Conservation (phyloP, 2,888 invertebrate genomes). For the Conomelus anceps region DNA sequence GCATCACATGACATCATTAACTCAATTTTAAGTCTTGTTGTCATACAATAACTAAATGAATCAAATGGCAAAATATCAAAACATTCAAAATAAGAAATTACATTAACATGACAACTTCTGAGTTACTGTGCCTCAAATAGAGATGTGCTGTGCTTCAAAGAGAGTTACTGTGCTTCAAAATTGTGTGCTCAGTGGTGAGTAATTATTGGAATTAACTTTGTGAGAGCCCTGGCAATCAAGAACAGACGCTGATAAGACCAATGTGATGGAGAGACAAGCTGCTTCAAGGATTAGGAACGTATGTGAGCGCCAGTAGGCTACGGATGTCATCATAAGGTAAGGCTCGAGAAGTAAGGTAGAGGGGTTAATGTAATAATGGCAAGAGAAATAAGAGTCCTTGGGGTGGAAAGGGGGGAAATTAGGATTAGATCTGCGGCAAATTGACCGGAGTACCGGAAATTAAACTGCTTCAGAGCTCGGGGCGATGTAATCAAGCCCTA, state of each 20-base stretch:
- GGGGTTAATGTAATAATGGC: neutral
- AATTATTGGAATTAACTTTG: neutral
- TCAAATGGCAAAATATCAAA: too few relatives aligned
- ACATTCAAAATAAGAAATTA: too few relatives aligned
- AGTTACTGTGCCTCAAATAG: too few relatives aligned
- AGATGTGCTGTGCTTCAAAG: too few relatives aligned
- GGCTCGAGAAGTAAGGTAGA: neutral
- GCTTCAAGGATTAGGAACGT: neutral
- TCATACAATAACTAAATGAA: too few relatives aligned
- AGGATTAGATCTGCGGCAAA: constrained; percentile 7
- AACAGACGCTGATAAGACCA: neutral
- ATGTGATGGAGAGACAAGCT: neutral
- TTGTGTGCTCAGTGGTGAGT: too few relatives aligned
- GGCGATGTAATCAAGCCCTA: constrained; percentile 1
- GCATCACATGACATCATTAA: too few relatives aligned
- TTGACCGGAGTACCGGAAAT: constrained; percentile 13
- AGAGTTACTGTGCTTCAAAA: too few relatives aligned
- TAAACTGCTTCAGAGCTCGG: constrained; percentile 1
- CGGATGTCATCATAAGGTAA: neutral
- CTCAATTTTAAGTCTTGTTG: too few relatives aligned
- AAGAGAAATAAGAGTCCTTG: neutral
- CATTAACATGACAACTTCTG: too few relatives aligned
- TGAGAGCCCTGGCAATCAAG: neutral
- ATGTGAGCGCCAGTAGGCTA: neutral
- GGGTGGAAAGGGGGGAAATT: neutral